Evolutionary conservation across 2,888 invertebrate genomes (phyloP).

Genomic region (Eupelmus urozonus): DNA sequence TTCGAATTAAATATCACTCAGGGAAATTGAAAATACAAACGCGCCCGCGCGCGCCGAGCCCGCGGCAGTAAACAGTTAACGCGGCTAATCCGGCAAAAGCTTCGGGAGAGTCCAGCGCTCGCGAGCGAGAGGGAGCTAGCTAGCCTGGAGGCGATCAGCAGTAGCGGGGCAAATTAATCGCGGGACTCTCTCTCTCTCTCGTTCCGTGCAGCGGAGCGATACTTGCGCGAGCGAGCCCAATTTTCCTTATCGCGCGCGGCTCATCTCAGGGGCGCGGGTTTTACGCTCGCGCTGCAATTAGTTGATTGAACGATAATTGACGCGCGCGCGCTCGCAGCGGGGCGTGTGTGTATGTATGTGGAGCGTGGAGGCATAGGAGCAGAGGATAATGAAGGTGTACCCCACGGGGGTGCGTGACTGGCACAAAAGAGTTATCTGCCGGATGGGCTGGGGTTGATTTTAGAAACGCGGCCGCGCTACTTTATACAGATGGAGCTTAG

Average conservation of each 20-base stretch:
- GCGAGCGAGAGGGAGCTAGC: background rate
- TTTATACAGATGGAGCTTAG: no score
- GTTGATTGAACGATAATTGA: slow-evolving; percentile 69
- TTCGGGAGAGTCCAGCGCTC: slow-evolving; percentile 11
- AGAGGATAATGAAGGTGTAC: background rate
- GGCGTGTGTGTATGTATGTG: slow-evolving; percentile 5
- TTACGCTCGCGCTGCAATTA: slow-evolving; percentile 66
- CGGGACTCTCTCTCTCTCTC: slow-evolving; percentile 40
- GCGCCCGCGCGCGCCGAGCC: background rate
- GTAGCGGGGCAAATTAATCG: slow-evolving; percentile 55
- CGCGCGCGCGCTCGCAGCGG: slow-evolving; percentile 23
- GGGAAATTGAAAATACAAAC: slow-evolving; percentile 57
- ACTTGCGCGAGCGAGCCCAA: slow-evolving; percentile 26
- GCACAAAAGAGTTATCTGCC: slow-evolving; percentile 29
- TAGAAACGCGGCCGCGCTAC: no score
- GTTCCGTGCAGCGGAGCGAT: background rate
- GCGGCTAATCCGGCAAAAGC: slow-evolving; percentile 58
- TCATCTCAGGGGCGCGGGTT: slow-evolving; percentile 51
- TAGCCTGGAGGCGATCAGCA: slow-evolving; percentile 26
- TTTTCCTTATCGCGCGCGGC: slow-evolving; percentile 54
- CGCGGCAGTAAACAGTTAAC: slow-evolving; percentile 57
- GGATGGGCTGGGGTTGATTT: no score
- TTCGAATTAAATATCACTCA: slow-evolving; percentile 58
- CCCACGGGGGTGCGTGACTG: slow-evolving; percentile 22
- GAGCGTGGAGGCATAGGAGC: slow-evolving; percentile 4